Base-by-base conservation (phyloP, 2,113 vertebrate species). In the Bos indicus region DNA sequence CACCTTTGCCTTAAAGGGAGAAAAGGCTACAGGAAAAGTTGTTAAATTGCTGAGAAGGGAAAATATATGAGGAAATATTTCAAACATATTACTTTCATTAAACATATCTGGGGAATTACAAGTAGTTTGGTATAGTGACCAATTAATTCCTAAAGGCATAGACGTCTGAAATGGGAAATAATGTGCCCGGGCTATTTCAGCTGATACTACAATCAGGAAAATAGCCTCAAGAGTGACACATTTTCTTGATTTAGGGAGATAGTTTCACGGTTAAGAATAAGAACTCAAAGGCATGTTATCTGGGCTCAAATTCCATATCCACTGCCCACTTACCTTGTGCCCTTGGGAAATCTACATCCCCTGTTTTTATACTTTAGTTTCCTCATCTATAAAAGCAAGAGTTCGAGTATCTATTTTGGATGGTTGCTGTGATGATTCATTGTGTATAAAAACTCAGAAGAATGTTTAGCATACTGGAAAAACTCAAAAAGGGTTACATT, bases 111-210 rank as follows among this genome's bases (percentile, higher is more conserved):
- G 28, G 48, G 57, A 96, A 93, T 88, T 96, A 59, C 54, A 96
- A 84, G 64, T 77, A 88, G 64, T 89, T 93, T 97, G 11, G 33
- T 54, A 15, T 43, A 86, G 54, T 59, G 54, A 54, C 12, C 83
- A 96, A 78, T 95, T 95, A 93, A 86, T 88, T 96, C 17, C 88
- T 95, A 40, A 96, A 95, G 60, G 56, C 19, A 82, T 17, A 95
- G 64, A 93, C 11, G 46, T 25, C 64, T 85, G 51, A 95, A 90
- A 12, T 94, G 36, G 51, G 40, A 95, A 94, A 96, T 89, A 74
- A 84, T 67, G 28, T 15, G 16, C 57, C 7, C 46, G 15, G 4
- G 30, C 51, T 83, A 62, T 91, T 94, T 96, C 83, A 91, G 51
- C 30, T 80, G 59, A 92, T 77, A 46, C 19, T 43, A 71, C 13